Conservation (phyloP, 2,888 invertebrate genomes). For the Camponotus fellah region DNA sequence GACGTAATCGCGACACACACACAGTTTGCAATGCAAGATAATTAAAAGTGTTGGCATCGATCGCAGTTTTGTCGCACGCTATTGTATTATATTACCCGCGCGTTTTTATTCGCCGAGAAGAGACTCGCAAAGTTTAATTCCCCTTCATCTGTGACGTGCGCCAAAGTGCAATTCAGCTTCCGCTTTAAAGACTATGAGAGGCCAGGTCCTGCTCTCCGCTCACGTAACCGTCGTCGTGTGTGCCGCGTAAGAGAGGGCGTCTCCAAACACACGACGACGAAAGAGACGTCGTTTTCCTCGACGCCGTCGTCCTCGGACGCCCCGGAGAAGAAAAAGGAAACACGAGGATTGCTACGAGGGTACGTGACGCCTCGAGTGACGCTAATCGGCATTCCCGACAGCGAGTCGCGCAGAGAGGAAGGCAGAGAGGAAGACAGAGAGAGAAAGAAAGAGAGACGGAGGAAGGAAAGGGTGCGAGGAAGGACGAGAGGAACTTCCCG, state of each 20-base stretch:
- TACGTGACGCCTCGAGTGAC: constrained; percentile 55
- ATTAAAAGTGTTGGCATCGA: not conserved
- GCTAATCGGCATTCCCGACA: constrained; percentile 57
- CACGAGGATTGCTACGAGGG: constrained; percentile 47
- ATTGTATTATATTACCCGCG: not conserved
- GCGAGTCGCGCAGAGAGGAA: constrained; percentile 38
- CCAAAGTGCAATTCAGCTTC: constrained; percentile 14
- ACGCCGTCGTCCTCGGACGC: constrained; percentile 2
- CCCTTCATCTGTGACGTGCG: not conserved
- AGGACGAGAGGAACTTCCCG: constrained; percentile 44
- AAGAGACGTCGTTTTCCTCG: constrained; percentile 42
- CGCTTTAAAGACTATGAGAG: constrained; percentile 34
- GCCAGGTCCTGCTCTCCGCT: constrained; percentile 38
- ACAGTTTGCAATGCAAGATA: not conserved
- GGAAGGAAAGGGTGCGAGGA: not conserved
- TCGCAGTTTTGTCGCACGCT: not conserved
- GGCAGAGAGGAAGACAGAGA: not conserved
- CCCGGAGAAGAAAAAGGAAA: constrained; percentile 44
- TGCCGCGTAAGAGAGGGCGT: constrained; percentile 41
- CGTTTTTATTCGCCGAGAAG: not conserved
- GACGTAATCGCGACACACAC: not conserved
- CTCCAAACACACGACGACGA: constrained; percentile 51
- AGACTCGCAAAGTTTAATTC: constrained; percentile 2
- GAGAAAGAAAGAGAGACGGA: not conserved
- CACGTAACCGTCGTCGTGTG: constrained; percentile 43